phyloP scores from a whole-genome alignment of 2,888 invertebrate genomes.

The Catocala nupta region DNA sequence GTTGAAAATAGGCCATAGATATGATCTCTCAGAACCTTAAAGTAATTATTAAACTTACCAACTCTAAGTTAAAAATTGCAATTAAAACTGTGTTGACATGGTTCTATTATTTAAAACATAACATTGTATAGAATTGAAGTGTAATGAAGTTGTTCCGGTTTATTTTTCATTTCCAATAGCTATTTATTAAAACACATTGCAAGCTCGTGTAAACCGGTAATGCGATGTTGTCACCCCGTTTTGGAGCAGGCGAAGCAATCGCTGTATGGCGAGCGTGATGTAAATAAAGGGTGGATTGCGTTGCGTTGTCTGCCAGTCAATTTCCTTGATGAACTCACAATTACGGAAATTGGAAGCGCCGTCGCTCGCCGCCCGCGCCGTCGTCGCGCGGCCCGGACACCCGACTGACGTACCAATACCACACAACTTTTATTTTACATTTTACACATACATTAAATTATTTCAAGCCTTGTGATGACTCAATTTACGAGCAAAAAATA shows the following conservation, averaged over 20 bases:
- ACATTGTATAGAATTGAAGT: too few relatives aligned
- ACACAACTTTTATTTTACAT: conserved; percentile 50
- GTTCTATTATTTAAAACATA: too few relatives aligned
- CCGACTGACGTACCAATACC: conserved; percentile 32
- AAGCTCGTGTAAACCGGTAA: conserved; percentile 52
- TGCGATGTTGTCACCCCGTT: conserved; percentile 57
- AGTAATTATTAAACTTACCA: too few relatives aligned
- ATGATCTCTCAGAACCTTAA: too few relatives aligned
- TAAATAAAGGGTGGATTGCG: conserved; percentile 72
- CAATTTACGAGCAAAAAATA: conserved; percentile 52
- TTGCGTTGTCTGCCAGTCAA: conserved; percentile 78
- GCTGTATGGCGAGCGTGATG: conserved; percentile 61
- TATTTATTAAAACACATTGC: conserved; percentile 29
- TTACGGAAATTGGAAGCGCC: conserved; percentile 82
- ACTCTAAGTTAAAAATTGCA: too few relatives aligned
- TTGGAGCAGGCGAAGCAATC: conserved; percentile 60
- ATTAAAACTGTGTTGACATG: too few relatives aligned
- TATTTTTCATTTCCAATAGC: neutral
- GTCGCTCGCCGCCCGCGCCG: conserved; percentile 48
- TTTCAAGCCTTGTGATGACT: conserved; percentile 53
- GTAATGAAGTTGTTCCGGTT: too few relatives aligned
- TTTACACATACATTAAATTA: conserved; percentile 46
- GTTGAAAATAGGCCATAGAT: too few relatives aligned
- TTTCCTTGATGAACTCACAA: conserved; percentile 85
- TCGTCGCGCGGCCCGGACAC: conserved; percentile 28